Evolutionary conservation across 2,888 invertebrate species (phyloP), one percentile per base, ranked within the genome.

Genomic region (Tricholauxania praeusta): DNA sequence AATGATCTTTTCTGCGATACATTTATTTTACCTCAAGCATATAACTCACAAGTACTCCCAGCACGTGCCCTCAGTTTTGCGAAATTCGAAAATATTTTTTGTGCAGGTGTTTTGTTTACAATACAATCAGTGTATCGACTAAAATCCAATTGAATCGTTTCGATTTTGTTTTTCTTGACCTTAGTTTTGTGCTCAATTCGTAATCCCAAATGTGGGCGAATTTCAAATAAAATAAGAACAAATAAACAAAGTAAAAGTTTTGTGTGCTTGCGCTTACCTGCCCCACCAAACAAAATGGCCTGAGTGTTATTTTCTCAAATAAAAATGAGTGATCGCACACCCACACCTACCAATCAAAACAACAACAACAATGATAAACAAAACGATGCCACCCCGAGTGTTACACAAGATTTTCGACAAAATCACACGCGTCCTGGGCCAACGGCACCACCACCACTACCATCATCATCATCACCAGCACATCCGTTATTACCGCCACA

Each of bases 401-500:
- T 62, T 22, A 71, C 52, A 12, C 73, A 75, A 22, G 74, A 77
- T 12, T 77, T 75, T 74, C 76, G 66, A 12, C 78, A 65, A 66
- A 66, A 12, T 66, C 66, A 66, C 22, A 32, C 55, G 47, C 59
- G 49, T 22, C 59, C 51, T 19, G 49, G 10, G 1, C 15, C 15
- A 19, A 28, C 12, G 47, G 39, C 47, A 17, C 55, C 55, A 12
- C 55, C 1, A 55, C 67, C 12, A 51, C 17, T 14, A 14, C 32
- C 2, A 2, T 28, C 28, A 28, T 10, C 39, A 14, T 39, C 2
- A 2, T 28, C 28, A 28, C 39, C 39, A 39, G 28, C 28, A 47
- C 53, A 22, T 22, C 12, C 60, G 39, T 4, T 28, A 60, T 51
- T 12, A 14, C 80, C 84, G 8, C 79, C 80, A 14, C 69, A 80